Conservation (phyloP, 2,888 invertebrate genomes). For the Diarsia dahlii region DNA sequence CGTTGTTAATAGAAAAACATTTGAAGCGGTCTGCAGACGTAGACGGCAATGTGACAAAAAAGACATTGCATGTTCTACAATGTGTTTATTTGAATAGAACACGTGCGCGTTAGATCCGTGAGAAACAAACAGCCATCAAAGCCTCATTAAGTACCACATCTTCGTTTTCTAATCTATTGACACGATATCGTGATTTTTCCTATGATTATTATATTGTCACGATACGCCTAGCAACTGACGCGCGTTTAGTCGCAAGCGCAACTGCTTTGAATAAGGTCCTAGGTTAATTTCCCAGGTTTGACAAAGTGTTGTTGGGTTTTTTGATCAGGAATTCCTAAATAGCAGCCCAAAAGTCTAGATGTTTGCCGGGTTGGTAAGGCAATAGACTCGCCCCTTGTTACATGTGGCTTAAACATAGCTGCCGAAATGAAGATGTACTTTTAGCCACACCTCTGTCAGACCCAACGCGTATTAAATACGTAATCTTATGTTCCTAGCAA, state of each 20-base stretch:
- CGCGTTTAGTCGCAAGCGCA: background rate
- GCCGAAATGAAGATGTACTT: background rate
- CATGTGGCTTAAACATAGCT: background rate
- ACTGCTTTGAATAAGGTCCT: background rate
- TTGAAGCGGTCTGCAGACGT: no score
- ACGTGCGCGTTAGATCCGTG: background rate
- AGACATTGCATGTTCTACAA: no score
- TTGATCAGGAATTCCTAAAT: background rate
- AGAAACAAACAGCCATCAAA: slow-evolving; percentile 27
- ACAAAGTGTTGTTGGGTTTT: background rate
- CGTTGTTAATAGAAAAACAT: no score
- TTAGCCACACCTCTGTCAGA: background rate
- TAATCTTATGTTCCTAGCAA: no score
- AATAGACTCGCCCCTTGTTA: background rate
- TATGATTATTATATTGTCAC: slow-evolving; percentile 14
- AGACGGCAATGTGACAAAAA: no score
- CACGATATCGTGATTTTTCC: slow-evolving; percentile 30
- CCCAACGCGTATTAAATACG: no score
- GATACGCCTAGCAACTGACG: background rate
- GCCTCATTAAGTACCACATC: background rate
- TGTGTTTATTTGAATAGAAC: background rate
- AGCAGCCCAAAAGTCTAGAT: background rate
- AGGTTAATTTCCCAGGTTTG: background rate
- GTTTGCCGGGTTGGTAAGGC: background rate
- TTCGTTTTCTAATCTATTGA: background rate